Conservation (phyloP, 2,113 vertebrate species). For the Paralichthys olivaceus region DNA sequence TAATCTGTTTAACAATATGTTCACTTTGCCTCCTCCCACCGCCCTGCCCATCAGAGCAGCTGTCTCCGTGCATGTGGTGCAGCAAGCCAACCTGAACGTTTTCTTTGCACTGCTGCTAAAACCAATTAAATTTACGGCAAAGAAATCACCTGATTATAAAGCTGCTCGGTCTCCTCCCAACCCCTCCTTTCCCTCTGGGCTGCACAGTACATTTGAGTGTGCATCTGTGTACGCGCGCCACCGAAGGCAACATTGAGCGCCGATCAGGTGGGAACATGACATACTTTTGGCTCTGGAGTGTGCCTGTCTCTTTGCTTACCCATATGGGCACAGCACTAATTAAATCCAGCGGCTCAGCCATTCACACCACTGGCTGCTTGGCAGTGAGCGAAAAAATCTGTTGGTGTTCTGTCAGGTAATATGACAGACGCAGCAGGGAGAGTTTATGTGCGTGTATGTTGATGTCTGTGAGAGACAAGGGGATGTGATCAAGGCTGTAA, state of each 20-base stretch:
- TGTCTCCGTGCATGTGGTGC: constrained; percentile 66
- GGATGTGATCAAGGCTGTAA: constrained; percentile 5
- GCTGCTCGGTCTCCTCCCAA: constrained; percentile 23
- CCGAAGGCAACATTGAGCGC: constrained; percentile 64
- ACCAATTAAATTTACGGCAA: constrained; percentile 78
- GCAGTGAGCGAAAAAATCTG: constrained; percentile 56
- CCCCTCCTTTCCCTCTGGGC: constrained; percentile 35
- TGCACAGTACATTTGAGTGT: constrained; percentile 60
- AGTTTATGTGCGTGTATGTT: constrained; percentile 31
- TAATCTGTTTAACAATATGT: constrained; percentile 72
- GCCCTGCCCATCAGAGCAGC: constrained; percentile 67
- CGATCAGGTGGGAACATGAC: constrained; percentile 73
- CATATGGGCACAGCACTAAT: constrained; percentile 78
- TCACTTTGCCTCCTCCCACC: constrained; percentile 53
- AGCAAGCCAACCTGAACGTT: constrained; percentile 75
- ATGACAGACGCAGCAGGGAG: constrained; percentile 67
- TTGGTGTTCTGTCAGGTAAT: constrained; percentile 72
- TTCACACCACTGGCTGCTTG: constrained; percentile 72
- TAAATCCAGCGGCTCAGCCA: constrained; percentile 75
- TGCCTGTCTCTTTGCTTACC: constrained; percentile 67
- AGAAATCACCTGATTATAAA: constrained; percentile 75
- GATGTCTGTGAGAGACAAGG: constrained; percentile 29
- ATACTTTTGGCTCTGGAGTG: constrained; percentile 51
- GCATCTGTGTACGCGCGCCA: constrained; percentile 57
- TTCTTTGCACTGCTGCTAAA: constrained; percentile 77